Base-by-base conservation (phyloP, 92 coral and sea anemone genomes). In the Galaxea fascicularis region DNA sequence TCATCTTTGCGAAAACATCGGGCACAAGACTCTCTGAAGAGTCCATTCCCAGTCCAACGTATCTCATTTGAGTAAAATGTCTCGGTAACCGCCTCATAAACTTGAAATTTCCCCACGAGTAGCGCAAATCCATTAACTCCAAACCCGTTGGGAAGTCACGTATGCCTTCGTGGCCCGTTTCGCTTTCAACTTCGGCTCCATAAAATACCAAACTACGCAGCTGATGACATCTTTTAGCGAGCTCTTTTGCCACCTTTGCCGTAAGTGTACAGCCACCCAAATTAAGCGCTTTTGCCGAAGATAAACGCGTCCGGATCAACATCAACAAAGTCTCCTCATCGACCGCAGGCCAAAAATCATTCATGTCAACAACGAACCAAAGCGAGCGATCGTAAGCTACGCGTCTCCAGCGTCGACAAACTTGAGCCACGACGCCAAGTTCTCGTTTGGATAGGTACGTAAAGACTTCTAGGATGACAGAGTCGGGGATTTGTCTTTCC, bases 311-410 rank as follows among this genome's bases (percentile, higher is more conserved):
- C 86, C 92, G 90, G 85, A 97, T 92, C 89, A 97, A 90, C 96
- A 94, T 94, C 77, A 97, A 74, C 89, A 97, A 79, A 60, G 98
- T 97, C 71, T 81, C 93, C 90, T 97, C 98, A 79, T 93, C 93
- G 49, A 91, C 89, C 80, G 90, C 79, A 51, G 95, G 90, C 85
- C 92, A 90, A 53, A 94, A 89, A 82, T 93, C 97, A 88, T 90
- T 92, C 87, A 94, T 83, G 88, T 97, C 93, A 41, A 97, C 94
- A 35, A 85, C 92, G 65, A 89, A 84, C 99, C 99, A 97, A 51
- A 97, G 89, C n/a, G 97, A 93, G 14, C 96, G 93, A 80, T 97
- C 99, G 94, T 97, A 97, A 21, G 99, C 98, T 26, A 97, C 90
- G 82, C 99, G 82, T 59, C 92, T 79, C 99, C 99, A 97, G 77